These are phyloP conservation scores for Lerista edwardsae DNA, from an alignment of 2,797 vertebrate species.

Conservation along the genomic window DNA sequence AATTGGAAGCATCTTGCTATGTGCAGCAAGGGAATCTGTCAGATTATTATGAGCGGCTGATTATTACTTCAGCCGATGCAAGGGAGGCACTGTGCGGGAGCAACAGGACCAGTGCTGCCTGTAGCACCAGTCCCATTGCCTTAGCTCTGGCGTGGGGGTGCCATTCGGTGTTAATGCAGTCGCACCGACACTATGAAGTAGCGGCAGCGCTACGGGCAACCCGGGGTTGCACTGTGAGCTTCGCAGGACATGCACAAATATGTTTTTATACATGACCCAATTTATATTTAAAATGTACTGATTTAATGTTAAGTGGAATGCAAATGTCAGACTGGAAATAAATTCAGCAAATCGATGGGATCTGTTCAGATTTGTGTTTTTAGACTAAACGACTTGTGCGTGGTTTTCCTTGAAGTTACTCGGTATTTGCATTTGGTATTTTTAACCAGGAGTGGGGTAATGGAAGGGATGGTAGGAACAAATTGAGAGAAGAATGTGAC, in stretches of 20 bases:
- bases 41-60: background rate
- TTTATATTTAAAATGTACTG: background rate
- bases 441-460: background rate
- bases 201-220: too few relatives aligned
- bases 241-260: background rate
- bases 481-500: background rate
- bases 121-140: too few relatives aligned
- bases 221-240: too few relatives aligned
- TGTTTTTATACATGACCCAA: fast-evolving
- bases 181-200: too few relatives aligned
- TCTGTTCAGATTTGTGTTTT: background rate
- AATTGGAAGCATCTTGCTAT: fast-evolving
- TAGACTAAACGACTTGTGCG: background rate
- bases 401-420: background rate
- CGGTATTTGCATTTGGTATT: background rate
- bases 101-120: too few relatives aligned
- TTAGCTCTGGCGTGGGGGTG: too few relatives aligned
- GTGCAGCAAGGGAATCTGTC: background rate
- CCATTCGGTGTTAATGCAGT: too few relatives aligned
- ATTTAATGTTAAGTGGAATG: background rate
- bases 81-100: too few relatives aligned
- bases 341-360: background rate
- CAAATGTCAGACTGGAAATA: background rate
- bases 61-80: too few relatives aligned
- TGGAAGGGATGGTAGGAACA: background rate